Percentiles rank a stretch among this genome's conserved stretches.
These are phyloP conservation scores for Tapera naevia DNA, from an alignment of 2,797 vertebrate species.

Conservation along the genomic window DNA sequence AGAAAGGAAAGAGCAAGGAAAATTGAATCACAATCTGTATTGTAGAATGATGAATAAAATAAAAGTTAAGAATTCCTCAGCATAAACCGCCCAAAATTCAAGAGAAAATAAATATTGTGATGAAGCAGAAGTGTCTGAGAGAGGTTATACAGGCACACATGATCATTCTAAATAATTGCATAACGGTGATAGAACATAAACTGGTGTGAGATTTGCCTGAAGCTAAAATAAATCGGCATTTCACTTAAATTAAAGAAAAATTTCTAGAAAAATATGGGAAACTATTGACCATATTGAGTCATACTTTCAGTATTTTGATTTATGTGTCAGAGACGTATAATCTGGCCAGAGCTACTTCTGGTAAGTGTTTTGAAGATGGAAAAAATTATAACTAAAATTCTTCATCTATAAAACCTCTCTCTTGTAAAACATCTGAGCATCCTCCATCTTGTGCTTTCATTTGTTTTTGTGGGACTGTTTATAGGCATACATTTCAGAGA, in stretches of 20 bases:
- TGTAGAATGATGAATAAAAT: not conserved
- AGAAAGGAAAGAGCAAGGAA: not conserved
- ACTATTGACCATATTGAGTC: not conserved
- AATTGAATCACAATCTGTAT: not conserved
- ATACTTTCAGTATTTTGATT: not conserved
- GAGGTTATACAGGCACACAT: not conserved
- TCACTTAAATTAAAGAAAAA: not conserved
- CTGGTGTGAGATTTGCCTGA: not conserved
- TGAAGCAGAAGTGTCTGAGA: not conserved
- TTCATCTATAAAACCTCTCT: not conserved
- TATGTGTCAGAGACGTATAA: not conserved
- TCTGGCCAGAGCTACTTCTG: not conserved
- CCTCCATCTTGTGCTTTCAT: not conserved
- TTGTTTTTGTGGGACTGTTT: not conserved
- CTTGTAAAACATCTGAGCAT: not conserved
- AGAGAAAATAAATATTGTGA: not conserved
- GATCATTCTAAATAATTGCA: not conserved
- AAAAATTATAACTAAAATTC: not conserved
- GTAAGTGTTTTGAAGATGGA: not conserved
- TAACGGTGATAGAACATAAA: not conserved
- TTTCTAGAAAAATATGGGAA: not conserved
- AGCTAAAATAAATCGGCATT: not conserved
- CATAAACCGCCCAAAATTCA: not conserved
- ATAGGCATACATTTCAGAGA: not conserved
- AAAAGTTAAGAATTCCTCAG: not conserved